A percentile compares a stretch with the other conserved stretches of the same genome.
Evolutionary conservation across 2,888 invertebrate genomes (phyloP).

Genomic region (Andricus curvator): DNA sequence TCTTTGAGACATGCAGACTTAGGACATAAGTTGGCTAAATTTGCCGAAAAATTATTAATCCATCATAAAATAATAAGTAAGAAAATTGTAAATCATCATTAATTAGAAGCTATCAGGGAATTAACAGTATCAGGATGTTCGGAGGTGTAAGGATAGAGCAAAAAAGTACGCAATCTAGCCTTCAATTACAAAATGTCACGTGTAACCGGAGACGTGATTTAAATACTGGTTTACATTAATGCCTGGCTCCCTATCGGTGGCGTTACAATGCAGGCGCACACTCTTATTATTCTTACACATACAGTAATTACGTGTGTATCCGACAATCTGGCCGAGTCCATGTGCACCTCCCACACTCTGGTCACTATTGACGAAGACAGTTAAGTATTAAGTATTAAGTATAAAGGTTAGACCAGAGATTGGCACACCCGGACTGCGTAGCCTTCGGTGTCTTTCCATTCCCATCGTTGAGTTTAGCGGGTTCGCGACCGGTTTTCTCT

Average conservation of each 20-base stretch:
- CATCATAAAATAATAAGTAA: no score
- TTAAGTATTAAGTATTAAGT: conserved; percentile 1
- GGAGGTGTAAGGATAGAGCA: conserved; percentile 6
- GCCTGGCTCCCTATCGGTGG: background rate
- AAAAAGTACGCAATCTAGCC: conserved; percentile 13
- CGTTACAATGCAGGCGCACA: conserved; percentile 24
- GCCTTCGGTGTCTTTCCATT: conserved; percentile 28
- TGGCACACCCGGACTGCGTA: conserved; percentile 31
- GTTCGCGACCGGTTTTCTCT: background rate
- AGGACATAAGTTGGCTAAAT: no score
- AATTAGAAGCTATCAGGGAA: background rate
- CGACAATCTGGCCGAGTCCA: background rate
- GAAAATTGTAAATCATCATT: background rate
- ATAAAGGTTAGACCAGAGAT: conserved; percentile 27
- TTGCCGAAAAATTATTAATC: no score
- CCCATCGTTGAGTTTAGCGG: conserved; percentile 8
- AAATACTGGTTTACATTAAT: conserved; percentile 27
- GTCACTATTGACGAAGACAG: conserved; percentile 10
- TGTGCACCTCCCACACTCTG: conserved; percentile 28
- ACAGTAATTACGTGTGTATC: conserved; percentile 22
- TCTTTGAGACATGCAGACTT: no score
- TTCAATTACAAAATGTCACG: conserved; percentile 31
- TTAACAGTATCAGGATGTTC: background rate
- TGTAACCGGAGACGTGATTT: conserved; percentile 22
- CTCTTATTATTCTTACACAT: conserved; percentile 22